Percentiles rank a stretch among this genome's conserved stretches.
Conservation (phyloP, 2,888 invertebrate species). For the Heliconius sara region DNA sequence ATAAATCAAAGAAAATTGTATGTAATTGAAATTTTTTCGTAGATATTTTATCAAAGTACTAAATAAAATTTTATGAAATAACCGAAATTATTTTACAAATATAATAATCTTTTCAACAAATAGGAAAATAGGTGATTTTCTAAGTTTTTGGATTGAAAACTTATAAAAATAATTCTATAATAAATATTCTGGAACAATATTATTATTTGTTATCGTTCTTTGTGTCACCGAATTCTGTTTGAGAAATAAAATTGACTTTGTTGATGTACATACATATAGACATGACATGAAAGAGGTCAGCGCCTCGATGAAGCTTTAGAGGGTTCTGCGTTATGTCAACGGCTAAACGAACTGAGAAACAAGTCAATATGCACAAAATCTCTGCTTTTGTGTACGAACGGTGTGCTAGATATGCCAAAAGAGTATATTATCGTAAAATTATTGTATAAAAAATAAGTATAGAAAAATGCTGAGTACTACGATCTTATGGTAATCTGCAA, state of each 20-base stretch:
- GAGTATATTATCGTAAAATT: conserved; percentile 56
- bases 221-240: background rate
- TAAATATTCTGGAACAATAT: background rate
- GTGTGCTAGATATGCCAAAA: conserved; percentile 78
- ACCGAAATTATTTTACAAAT: background rate
- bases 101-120: no score
- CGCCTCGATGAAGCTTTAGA: conserved; percentile 35
- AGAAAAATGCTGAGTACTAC: conserved; percentile 18
- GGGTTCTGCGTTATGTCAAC: conserved; percentile 1
- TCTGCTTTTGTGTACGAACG: conserved; percentile 54
- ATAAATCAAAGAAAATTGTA: background rate
- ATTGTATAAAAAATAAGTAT: conserved; percentile 49
- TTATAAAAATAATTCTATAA: no score
- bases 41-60: background rate
- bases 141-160: no score
- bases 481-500: background rate
- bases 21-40: background rate
- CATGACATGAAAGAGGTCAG: conserved; percentile 39
- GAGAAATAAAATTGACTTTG: background rate
- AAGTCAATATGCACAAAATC: conserved; percentile 41
- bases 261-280: background rate
- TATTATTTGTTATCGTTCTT: background rate
- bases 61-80: background rate
- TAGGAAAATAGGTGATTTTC: no score
- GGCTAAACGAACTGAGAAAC: conserved; percentile 36